Evolutionary conservation across 1,140 invertebrate species (phyloP), one percentile per base, ranked within the genome.

Genomic region (Anagrus nilaparvatae): DNA sequence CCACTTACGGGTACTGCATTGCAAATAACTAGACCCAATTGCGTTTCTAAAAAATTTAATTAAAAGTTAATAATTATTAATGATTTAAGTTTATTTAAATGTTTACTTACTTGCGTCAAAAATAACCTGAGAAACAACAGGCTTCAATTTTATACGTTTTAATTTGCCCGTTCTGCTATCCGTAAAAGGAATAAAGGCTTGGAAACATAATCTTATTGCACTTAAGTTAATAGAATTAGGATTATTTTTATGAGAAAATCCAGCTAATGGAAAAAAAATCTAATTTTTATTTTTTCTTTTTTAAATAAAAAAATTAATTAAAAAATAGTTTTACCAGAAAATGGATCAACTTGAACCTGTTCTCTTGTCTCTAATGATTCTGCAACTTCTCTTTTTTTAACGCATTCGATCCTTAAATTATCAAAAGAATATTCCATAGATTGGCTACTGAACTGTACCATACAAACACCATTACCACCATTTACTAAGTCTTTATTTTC

Each of bases 351-450:
- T 44, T 85, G 72, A 27, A 92, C 82, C 54, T 83, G 76, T 66
- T 95, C 85, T 43, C 93, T 70, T 10, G 80, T 65, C 53, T 74
- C 77, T 1, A 97, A 70, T 7, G 88, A 84, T 12, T 82, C 79
- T 50, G 88, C 83, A 23, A 97, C 88, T 59, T 96, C 91, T 58
- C 88, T 89, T 50, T 89, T 87, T 66, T 95, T 97, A 3, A 96
- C 89, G 70, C 93, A 97, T 57, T 97, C 93, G 51, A 97, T 96
- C 5, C 93, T 92, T 47, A 97, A 72, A 70, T 94, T 91, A 31
- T 82, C 82, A 60, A 97, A 96, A n/a, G n/a, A n/a, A n/a, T n/a
- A n/a, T n/a, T n/a, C n/a, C n/a, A n/a, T n/a, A n/a, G n/a, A n/a
- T n/a, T n/a, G n/a, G n/a, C n/a, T n/a, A n/a, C n/a, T n/a, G n/a